A percentile compares a stretch with the other conserved stretches of the same genome.
Evolutionary conservation across 2,888 invertebrate genomes (phyloP).

Genomic region (Aethes cnicana): DNA sequence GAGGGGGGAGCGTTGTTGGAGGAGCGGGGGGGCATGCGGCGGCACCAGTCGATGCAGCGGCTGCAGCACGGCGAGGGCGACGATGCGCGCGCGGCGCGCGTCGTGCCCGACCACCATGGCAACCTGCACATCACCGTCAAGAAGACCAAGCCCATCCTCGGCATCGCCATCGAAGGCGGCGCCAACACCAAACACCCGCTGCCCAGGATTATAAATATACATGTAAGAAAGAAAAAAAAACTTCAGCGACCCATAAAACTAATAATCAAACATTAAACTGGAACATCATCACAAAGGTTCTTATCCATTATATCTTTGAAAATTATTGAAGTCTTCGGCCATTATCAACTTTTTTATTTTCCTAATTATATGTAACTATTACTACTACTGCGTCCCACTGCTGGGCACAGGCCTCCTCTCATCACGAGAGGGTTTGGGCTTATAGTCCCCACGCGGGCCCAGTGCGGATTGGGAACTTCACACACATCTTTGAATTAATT

Average conservation of each 20-base stretch:
- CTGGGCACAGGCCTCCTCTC: too few relatives aligned
- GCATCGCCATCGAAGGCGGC: slow-evolving; percentile 98
- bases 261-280: too few relatives aligned
- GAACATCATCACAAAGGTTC: slow-evolving; percentile 19
- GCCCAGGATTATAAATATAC: slow-evolving; percentile 97
- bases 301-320: neutral
- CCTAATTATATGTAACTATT: too few relatives aligned
- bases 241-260: too few relatives aligned
- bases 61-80: slow-evolving; percentile 84
- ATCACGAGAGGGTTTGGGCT: too few relatives aligned
- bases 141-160: slow-evolving; percentile 96
- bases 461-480: too few relatives aligned
- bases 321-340: too few relatives aligned
- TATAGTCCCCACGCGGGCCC: too few relatives aligned
- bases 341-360: too few relatives aligned
- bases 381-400: too few relatives aligned
- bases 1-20: slow-evolving; percentile 88
- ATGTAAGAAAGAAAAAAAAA: slow-evolving; percentile 85
- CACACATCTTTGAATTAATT: too few relatives aligned
- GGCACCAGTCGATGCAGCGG: slow-evolving; percentile 90
- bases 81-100: slow-evolving; percentile 82
- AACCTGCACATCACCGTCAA: slow-evolving; percentile 94
- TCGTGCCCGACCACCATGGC: slow-evolving; percentile 92
- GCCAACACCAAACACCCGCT: slow-evolving; percentile 97
- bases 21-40: slow-evolving; percentile 84